These are phyloP conservation scores for Agapornis roseicollis DNA, from an alignment of 2,113 vertebrate genomes.

Conservation along the genomic window DNA sequence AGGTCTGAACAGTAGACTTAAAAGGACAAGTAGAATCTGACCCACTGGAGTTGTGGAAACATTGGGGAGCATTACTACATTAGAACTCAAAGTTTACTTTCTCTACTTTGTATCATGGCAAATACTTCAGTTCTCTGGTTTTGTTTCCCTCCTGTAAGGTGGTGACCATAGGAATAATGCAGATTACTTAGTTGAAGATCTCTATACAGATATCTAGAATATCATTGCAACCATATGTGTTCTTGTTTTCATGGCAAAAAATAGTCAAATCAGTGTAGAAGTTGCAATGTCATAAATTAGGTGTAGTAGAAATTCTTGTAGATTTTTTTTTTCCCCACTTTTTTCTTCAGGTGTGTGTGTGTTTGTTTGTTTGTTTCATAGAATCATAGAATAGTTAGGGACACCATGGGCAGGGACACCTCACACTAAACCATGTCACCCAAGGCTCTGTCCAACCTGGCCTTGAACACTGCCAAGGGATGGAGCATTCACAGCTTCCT, in stretches of 20 bases:
- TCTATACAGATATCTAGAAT: neutral
- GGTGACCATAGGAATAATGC: neutral
- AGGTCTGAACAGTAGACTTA: neutral
- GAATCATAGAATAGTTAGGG: too few species aligned
- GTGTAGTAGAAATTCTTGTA: neutral
- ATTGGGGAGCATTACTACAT: neutral
- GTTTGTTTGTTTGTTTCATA: neutral
- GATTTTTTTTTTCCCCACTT: neutral
- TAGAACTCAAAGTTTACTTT: neutral
- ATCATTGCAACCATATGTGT: neutral
- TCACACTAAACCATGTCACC: too few species aligned
- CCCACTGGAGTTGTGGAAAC: neutral
- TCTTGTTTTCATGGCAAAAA: neutral
- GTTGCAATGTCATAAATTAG: neutral
- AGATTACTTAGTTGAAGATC: neutral
- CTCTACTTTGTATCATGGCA: neutral
- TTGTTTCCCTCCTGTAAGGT: neutral
- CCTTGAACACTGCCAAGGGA: too few species aligned
- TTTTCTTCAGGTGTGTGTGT: neutral
- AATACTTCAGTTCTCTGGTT: neutral
- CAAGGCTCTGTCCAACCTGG: too few species aligned
- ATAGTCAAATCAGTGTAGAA: neutral
- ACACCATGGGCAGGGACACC: too few species aligned
- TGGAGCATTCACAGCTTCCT: too few species aligned
- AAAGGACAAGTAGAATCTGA: neutral